These are phyloP conservation scores for Ptychobarbus kaznakovi DNA, from an alignment of 2,797 vertebrate species.

Conservation along the genomic window DNA sequence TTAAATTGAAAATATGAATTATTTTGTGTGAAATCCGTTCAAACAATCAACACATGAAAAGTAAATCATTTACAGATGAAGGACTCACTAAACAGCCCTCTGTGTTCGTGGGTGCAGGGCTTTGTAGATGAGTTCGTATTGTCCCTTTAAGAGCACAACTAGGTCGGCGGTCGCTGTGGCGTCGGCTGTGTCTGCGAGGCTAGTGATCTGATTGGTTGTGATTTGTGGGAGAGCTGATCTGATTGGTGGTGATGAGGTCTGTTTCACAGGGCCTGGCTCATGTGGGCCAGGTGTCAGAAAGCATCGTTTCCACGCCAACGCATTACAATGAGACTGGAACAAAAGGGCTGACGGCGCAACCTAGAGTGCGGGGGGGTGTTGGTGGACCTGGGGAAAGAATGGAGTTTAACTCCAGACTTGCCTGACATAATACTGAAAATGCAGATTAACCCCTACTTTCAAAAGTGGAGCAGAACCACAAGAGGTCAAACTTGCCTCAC, in stretches of 20 bases:
- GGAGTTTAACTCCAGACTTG: slow-evolving; percentile 47
- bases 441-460: slow-evolving; percentile 33
- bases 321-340: slow-evolving; percentile 61
- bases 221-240: slow-evolving; percentile 59
- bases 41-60: slow-evolving; percentile 14
- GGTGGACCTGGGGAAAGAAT: background rate
- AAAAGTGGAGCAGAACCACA: slow-evolving; percentile 10
- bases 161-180: slow-evolving; percentile 61
- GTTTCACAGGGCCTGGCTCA: slow-evolving; percentile 62
- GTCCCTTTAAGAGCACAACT: slow-evolving; percentile 63
- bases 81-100: slow-evolving; percentile 31
- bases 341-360: slow-evolving; percentile 51
- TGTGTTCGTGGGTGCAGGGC: slow-evolving; percentile 38
- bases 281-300: slow-evolving; percentile 64
- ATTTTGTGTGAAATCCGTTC: background rate
- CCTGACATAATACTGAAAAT: slow-evolving; percentile 39
- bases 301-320: slow-evolving; percentile 63
- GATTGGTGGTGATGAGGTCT: slow-evolving; percentile 62
- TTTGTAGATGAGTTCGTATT: slow-evolving; percentile 47
- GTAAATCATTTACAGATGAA: slow-evolving; percentile 44
- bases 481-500: slow-evolving; percentile 10
- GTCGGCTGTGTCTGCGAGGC: slow-evolving; percentile 56
- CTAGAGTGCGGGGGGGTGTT: background rate
- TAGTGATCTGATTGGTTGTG: slow-evolving; percentile 64
- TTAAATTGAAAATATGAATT: slow-evolving; percentile 13